These are phyloP conservation scores for Aphidius gifuensis DNA, from an alignment of 1,140 invertebrate species.

Conservation along the genomic window DNA sequence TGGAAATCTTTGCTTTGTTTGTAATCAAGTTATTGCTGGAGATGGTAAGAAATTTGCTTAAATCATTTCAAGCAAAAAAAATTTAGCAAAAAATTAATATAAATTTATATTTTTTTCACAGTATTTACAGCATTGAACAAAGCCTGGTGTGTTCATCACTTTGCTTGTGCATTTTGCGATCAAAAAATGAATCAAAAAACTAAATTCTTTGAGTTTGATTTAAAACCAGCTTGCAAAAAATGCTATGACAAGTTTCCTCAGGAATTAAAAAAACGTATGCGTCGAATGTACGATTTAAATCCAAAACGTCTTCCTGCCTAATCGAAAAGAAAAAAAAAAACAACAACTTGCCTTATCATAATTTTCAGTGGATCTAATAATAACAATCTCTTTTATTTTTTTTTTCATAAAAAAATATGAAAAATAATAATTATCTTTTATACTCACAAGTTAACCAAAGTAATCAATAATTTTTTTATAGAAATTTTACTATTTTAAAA, in stretches of 20 bases:
- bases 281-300: conserved; percentile 73
- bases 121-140: conserved; percentile 98
- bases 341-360: too few relatives aligned
- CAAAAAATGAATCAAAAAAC: conserved; percentile 97
- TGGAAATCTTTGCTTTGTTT: conserved; percentile 97
- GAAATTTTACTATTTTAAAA: too few relatives aligned
- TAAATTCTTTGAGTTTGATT: conserved; percentile 98
- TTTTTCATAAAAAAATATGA: too few relatives aligned
- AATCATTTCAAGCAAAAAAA: not conserved
- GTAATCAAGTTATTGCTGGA: conserved; percentile 96
- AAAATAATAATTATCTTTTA: too few relatives aligned
- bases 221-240: conserved; percentile 97
- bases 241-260: conserved; percentile 97
- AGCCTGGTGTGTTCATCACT: conserved; percentile 99
- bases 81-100: not conserved
- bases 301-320: conserved; percentile 54
- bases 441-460: too few relatives aligned
- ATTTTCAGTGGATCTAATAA: too few relatives aligned
- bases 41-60: conserved; percentile 72
- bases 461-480: too few relatives aligned
- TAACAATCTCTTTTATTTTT: too few relatives aligned
- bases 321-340: conserved; percentile 19
- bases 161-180: conserved; percentile 98
- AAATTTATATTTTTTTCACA: conserved; percentile 47
- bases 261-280: conserved; percentile 85